A percentile compares a stretch with the other conserved stretches of the same genome.
These are phyloP conservation scores for Aplidium turbinatum DNA, from an alignment of 23 tunicate species.

Conservation along the genomic window DNA sequence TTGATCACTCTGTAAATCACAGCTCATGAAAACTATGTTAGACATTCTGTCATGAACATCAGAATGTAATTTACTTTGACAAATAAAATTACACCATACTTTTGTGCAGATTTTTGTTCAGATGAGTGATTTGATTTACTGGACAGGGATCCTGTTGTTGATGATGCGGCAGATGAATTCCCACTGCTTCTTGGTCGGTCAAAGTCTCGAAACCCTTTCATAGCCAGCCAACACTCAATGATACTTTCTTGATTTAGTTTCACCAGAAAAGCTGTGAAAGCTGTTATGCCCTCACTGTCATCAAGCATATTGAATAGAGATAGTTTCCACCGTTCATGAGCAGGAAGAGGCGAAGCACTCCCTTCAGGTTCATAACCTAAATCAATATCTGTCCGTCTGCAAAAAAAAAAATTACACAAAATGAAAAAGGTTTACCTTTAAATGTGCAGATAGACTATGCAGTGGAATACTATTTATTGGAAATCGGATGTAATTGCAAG, in stretches of 20 bases:
- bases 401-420: not conserved
- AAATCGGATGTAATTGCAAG: too few relatives aligned
- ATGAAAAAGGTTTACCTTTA: too few relatives aligned
- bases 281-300: conserved; percentile 77
- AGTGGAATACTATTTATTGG: too few relatives aligned
- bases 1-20: too few relatives aligned
- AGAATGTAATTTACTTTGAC: not conserved
- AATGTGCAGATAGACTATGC: too few relatives aligned
- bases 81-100: not conserved
- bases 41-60: too few relatives aligned
- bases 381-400: conserved; percentile 66
- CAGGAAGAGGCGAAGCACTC: conserved; percentile 65
- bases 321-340: conserved; percentile 76
- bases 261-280: conserved; percentile 43
- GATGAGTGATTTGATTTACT: conserved; percentile 7
- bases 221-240: conserved; percentile 78
- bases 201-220: conserved; percentile 89
- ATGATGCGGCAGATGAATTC: conserved; percentile 88
- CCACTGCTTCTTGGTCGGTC: conserved; percentile 58
- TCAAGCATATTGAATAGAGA: conserved; percentile 71
- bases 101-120: conserved; percentile 6
- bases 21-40: too few relatives aligned
- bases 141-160: conserved; percentile 76
- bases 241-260: conserved; percentile 45
- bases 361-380: conserved; percentile 93